Percentiles rank a stretch among this genome's conserved stretches.
phyloP scores from a whole-genome alignment of 2,113 vertebrate genomes.

The Gadus macrocephalus region DNA sequence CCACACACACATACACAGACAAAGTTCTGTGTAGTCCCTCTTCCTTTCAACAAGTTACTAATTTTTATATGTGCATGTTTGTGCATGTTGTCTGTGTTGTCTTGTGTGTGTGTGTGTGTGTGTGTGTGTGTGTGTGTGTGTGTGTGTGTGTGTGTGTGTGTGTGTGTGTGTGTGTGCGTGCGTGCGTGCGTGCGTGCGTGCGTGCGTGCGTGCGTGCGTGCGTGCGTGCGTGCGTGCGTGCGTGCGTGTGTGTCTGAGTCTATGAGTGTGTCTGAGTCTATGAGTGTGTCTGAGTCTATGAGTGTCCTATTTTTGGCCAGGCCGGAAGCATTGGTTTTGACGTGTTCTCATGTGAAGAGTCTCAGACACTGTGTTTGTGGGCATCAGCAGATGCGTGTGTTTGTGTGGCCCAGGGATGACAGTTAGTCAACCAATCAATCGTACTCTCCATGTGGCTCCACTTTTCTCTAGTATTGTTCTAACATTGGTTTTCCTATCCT shows the following conservation, averaged over 20 bases:
- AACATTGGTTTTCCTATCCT: neutral
- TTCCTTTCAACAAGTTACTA: neutral
- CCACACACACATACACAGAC: too few species aligned
- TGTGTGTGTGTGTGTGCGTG: too few species aligned
- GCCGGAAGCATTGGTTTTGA: too few species aligned
- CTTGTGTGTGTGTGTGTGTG: neutral
- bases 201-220: neutral
- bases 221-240: neutral
- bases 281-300: neutral
- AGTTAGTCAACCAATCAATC: neutral
- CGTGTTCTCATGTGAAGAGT: too few species aligned
- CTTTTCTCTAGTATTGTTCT: neutral
- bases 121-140: neutral
- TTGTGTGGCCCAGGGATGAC: neutral
- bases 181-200: neutral
- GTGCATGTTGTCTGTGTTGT: neutral
- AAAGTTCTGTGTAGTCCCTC: neutral
- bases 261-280: neutral
- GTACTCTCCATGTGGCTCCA: slow-evolving; percentile 11
- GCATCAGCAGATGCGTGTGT: too few species aligned
- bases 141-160: too few species aligned
- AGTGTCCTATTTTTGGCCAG: too few species aligned
- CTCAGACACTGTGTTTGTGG: neutral
- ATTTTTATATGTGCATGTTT: neutral
- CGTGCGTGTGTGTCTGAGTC: neutral